These are phyloP conservation scores for Athrips mouffetella DNA, from an alignment of 2,888 invertebrate genomes.

Conservation along the genomic window DNA sequence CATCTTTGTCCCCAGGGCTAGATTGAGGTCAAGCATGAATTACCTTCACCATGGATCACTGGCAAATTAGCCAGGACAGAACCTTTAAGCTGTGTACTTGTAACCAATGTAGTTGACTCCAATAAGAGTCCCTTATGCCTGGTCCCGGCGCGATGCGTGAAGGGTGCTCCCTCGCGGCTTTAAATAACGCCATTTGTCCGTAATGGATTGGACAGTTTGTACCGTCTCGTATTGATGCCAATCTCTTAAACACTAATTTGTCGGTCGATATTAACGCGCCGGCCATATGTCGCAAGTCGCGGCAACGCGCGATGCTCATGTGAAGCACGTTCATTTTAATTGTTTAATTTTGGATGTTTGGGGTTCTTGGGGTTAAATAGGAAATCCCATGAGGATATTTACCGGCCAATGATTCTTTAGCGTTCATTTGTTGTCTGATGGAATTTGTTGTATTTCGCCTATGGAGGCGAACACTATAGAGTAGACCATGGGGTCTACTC, in stretches of 20 bases:
- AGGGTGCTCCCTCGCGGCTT: slow-evolving; percentile 27
- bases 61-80: too few species aligned
- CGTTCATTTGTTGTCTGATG: background rate
- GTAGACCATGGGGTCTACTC: too few species aligned
- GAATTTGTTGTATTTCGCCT: too few species aligned
- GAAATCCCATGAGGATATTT: background rate
- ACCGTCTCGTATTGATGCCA: slow-evolving; percentile 55
- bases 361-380: slow-evolving; percentile 15
- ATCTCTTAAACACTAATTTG: slow-evolving; percentile 72
- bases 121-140: slow-evolving; percentile 6
- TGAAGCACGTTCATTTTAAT: slow-evolving; percentile 47
- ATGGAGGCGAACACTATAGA: too few species aligned
- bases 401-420: background rate
- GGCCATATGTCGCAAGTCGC: slow-evolving; percentile 65
- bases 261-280: slow-evolving; percentile 31
- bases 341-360: slow-evolving; percentile 39
- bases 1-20: too few species aligned
- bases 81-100: background rate
- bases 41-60: too few species aligned
- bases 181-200: slow-evolving; percentile 67
- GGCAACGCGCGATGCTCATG: slow-evolving; percentile 17
- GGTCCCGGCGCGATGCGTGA: slow-evolving; percentile 18
- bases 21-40: too few species aligned
- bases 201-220: slow-evolving; percentile 67
- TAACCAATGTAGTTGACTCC: slow-evolving; percentile 5